Evolutionary conservation across 2,888 invertebrate genomes (phyloP).

Genomic region (Plebejus melissa): DNA sequence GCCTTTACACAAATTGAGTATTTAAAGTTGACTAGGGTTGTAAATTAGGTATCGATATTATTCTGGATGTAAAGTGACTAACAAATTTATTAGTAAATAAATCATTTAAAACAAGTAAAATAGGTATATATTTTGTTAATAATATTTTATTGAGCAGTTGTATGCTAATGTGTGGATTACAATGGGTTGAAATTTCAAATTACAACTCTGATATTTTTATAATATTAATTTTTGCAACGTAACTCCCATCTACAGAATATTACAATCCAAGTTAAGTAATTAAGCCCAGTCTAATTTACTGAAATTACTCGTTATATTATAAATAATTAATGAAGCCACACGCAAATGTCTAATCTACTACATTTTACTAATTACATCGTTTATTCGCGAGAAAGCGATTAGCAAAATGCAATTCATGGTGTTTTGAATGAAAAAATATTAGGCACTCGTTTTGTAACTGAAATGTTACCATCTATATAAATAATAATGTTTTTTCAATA

Average conservation of each 20-base stretch:
- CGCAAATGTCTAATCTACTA: conserved; percentile 22
- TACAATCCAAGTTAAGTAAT: conserved; percentile 8
- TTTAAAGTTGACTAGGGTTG: conserved; percentile 25
- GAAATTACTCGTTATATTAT: conserved; percentile 6
- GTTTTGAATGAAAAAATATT: background rate
- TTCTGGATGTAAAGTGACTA: background rate
- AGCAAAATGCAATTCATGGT: conserved; percentile 18
- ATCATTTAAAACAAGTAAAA: background rate
- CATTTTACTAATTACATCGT: conserved; percentile 9
- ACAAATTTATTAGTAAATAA: background rate
- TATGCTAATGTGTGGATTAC: background rate
- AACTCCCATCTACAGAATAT: background rate
- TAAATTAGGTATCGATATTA: conserved; percentile 18
- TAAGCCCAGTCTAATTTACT: conserved; percentile 7
- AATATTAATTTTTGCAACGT: background rate
- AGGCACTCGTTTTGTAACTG: background rate
- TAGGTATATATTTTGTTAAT: background rate
- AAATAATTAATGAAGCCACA: conserved; percentile 18
- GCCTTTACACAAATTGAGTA: conserved; percentile 35
- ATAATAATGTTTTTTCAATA: background rate
- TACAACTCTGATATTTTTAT: background rate
- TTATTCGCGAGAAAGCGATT: background rate
- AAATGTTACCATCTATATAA: background rate
- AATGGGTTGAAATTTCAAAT: background rate
- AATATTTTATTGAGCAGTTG: background rate